Conservation (phyloP, 1,140 invertebrate genomes). For the Caenorhabditis inopinata region DNA sequence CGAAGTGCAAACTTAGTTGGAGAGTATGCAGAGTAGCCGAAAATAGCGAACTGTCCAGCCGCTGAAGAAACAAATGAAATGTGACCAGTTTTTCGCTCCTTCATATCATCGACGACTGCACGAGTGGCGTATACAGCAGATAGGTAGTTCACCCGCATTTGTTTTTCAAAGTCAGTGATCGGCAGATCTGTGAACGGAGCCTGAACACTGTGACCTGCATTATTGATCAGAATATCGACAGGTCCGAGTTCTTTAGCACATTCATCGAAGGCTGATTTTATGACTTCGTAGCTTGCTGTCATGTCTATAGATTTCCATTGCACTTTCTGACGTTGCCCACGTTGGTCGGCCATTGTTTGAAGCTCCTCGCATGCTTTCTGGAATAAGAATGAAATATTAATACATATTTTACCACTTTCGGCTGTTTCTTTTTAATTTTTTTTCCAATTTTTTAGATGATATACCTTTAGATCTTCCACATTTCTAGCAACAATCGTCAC, state of each 20-base stretch:
- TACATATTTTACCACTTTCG: no score
- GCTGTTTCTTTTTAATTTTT: no score
- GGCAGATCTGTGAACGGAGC: constrained; percentile 78
- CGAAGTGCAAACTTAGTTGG: constrained; percentile 75
- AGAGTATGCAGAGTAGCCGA: constrained; percentile 85
- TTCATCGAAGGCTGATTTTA: constrained; percentile 65
- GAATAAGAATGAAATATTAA: not conserved
- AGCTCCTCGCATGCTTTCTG: constrained; percentile 40
- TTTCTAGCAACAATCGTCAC: constrained; percentile 86
- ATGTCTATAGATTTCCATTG: constrained; percentile 50
- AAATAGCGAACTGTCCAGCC: constrained; percentile 85
- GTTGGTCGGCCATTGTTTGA: constrained; percentile 38
- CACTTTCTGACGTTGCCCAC: constrained; percentile 40
- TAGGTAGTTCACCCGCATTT: constrained; percentile 72
- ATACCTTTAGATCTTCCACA: constrained; percentile 64
- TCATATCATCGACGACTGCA: constrained; percentile 68
- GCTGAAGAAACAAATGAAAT: constrained; percentile 79
- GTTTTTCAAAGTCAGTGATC: constrained; percentile 69
- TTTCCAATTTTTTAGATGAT: not conserved
- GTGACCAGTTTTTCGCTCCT: constrained; percentile 70
- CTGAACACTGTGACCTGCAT: constrained; percentile 74
- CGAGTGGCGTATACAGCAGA: constrained; percentile 70
- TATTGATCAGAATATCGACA: constrained; percentile 85
- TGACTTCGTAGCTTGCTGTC: constrained; percentile 39
- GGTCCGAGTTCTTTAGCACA: constrained; percentile 75